Conservation (phyloP, 2,113 vertebrate genomes). For the Tachysurus fulvidraco region DNA sequence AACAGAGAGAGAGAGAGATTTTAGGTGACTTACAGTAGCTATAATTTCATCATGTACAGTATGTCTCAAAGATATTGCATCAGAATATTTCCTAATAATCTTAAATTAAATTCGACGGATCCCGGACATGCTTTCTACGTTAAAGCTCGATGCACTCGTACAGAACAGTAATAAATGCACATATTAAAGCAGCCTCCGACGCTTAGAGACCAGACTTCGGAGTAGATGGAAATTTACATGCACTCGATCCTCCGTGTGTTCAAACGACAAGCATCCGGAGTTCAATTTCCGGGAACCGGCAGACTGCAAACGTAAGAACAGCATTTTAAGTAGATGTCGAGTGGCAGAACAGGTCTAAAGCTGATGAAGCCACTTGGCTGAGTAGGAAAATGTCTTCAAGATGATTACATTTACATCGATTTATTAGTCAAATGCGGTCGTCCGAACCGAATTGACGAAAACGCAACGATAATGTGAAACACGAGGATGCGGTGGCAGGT, state of each 20-base stretch:
- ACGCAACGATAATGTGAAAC: background rate
- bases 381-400: background rate
- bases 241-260: background rate
- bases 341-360: background rate
- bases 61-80: background rate
- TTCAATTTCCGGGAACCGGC: background rate
- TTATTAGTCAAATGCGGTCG: background rate
- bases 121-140: background rate
- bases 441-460: background rate
- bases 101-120: too few species aligned
- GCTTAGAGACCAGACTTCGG: background rate
- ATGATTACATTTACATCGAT: slow-evolving; percentile 7
- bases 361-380: background rate
- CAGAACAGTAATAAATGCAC: background rate
- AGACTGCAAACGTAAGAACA: background rate
- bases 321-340: background rate
- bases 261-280: background rate
- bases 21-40: background rate
- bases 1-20: background rate
- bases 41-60: too few species aligned
- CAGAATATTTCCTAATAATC: background rate
- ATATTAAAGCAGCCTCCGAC: background rate
- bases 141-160: background rate
- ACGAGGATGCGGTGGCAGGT: background rate
- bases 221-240: slow-evolving; percentile 4